phyloP scores from a whole-genome alignment of 2,113 vertebrate species.

The Pteronura brasiliensis region DNA sequence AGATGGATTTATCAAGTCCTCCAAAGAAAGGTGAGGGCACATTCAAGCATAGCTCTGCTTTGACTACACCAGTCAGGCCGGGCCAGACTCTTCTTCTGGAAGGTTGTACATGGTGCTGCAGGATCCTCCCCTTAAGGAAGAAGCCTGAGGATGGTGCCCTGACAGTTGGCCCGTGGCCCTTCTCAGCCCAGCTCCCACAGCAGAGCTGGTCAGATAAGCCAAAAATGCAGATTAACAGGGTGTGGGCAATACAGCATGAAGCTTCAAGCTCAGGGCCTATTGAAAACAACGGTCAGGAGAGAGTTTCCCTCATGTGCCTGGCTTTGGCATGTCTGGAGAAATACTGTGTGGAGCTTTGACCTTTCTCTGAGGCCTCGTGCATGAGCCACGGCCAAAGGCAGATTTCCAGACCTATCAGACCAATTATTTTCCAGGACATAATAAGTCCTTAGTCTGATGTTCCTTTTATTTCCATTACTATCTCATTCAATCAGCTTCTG shows the following conservation, averaged over 20 bases:
- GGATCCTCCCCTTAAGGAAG: background rate
- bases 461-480: conserved; percentile 62
- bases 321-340: background rate
- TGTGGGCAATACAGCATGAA: background rate
- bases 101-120: background rate
- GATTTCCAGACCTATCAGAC: conserved; percentile 44
- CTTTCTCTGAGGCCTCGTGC: conserved; percentile 22
- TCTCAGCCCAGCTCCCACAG: background rate
- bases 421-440: conserved; percentile 57
- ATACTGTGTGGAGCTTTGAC: background rate
- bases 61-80: background rate
- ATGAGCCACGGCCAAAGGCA: conserved; percentile 16
- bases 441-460: conserved; percentile 30
- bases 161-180: accelerated
- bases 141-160: background rate
- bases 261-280: background rate
- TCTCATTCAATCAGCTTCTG: conserved; percentile 42
- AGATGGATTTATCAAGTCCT: background rate
- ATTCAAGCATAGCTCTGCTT: background rate
- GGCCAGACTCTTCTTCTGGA: background rate
- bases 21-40: background rate
- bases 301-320: background rate
- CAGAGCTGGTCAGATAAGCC: background rate
- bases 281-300: background rate
- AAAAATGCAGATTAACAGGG: background rate